These are phyloP conservation scores for Platalea minor DNA, from an alignment of 2,797 vertebrate species.

Conservation along the genomic window DNA sequence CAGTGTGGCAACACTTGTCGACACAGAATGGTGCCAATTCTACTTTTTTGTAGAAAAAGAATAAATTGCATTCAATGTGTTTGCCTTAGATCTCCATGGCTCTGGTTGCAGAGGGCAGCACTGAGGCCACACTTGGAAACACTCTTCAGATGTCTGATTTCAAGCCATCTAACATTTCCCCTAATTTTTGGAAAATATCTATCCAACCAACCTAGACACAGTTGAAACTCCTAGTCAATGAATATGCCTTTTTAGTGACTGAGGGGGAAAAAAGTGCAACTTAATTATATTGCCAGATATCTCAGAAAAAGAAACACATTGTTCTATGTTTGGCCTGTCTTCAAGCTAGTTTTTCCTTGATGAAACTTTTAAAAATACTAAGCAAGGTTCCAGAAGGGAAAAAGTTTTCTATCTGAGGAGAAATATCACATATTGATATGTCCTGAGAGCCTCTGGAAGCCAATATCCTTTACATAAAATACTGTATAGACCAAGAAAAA, in stretches of 20 bases:
- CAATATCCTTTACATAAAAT: neutral
- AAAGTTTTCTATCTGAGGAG: neutral
- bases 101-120: neutral
- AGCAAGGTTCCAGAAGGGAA: neutral
- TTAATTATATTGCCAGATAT: neutral
- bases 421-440: neutral
- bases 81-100: neutral
- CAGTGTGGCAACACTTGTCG: neutral
- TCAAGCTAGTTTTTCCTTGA: neutral
- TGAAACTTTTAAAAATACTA: neutral
- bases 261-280: neutral
- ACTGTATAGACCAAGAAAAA: neutral
- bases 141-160: neutral
- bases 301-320: neutral
- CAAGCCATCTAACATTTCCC: neutral
- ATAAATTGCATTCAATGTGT: neutral
- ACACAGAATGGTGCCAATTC: neutral
- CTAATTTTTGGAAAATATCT: neutral
- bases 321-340: neutral
- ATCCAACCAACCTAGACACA: neutral
- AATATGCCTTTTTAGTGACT: neutral
- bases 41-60: neutral
- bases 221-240: neutral
- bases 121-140: neutral
- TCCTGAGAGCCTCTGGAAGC: neutral